These are phyloP conservation scores for Phalacrocorax aristotelis DNA, from an alignment of 2,113 vertebrate genomes.

Conservation along the genomic window DNA sequence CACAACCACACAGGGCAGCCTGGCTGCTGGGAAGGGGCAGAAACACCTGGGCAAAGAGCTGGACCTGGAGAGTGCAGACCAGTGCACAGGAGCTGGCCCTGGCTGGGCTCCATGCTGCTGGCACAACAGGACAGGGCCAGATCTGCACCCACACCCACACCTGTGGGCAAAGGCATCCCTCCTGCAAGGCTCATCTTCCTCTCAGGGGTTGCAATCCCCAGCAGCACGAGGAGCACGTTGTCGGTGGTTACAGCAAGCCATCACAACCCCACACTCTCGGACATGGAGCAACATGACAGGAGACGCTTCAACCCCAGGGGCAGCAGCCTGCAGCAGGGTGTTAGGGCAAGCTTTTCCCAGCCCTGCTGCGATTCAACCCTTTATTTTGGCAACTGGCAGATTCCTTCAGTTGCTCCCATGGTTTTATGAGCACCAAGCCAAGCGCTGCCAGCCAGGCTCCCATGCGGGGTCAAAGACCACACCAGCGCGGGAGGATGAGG, in stretches of 20 bases:
- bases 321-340: background rate
- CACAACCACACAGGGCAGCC: background rate
- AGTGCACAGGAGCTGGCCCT: background rate
- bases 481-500: accelerated
- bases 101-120: background rate
- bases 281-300: accelerated
- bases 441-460: background rate
- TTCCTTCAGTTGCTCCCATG: background rate
- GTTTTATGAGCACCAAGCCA: background rate
- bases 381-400: constrained; percentile 14
- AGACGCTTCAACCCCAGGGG: background rate
- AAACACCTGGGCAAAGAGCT: background rate
- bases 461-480: background rate
- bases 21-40: background rate
- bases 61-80: accelerated
- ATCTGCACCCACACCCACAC: background rate
- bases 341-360: background rate
- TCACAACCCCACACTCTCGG: accelerated
- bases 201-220: background rate
- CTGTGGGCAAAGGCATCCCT: accelerated
- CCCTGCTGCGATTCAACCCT: background rate
- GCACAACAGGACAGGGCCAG: background rate
- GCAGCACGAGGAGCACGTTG: background rate
- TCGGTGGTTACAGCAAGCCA: accelerated
- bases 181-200: background rate